These are phyloP conservation scores for Pao palembangensis DNA, from an alignment of 2,113 vertebrate species.

Conservation along the genomic window DNA sequence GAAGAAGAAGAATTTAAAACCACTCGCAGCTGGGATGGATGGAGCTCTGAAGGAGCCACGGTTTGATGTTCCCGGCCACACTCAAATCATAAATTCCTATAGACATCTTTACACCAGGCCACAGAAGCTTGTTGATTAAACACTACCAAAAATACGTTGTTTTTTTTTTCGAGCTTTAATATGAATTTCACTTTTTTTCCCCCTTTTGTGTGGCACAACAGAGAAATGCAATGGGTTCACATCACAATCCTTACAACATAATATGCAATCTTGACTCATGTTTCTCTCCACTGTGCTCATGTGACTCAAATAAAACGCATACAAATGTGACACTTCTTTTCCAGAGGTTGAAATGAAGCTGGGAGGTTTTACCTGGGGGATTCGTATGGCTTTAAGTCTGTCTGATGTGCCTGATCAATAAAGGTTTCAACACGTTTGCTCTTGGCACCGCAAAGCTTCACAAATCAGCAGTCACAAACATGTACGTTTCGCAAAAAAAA, in stretches of 20 bases:
- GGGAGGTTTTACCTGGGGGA: slow-evolving; percentile 43
- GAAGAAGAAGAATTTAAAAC: too few relatives aligned
- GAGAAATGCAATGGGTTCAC: slow-evolving; percentile 64
- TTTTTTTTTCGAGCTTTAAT: slow-evolving; percentile 63
- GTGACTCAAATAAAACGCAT: slow-evolving; percentile 54
- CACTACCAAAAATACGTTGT: slow-evolving; percentile 50
- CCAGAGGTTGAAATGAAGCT: slow-evolving; percentile 6
- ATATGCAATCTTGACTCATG: slow-evolving; percentile 35
- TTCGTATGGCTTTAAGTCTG: slow-evolving; percentile 76
- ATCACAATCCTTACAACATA: slow-evolving; percentile 51
- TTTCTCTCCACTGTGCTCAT: slow-evolving; percentile 60
- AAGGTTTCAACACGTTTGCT: slow-evolving; percentile 66
- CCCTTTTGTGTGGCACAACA: slow-evolving; percentile 48
- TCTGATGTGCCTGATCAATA: slow-evolving; percentile 64
- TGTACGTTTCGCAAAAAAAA: slow-evolving; percentile 61
- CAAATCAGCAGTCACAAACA: slow-evolving; percentile 73
- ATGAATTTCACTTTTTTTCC: slow-evolving; percentile 40
- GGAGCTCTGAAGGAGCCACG: too few relatives aligned
- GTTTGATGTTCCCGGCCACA: slow-evolving; percentile 41
- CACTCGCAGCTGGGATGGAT: too few relatives aligned
- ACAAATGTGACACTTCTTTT: slow-evolving; percentile 38
- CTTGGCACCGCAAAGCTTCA: slow-evolving; percentile 70
- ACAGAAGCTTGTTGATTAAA: slow-evolving; percentile 59
- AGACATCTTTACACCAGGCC: slow-evolving; percentile 39
- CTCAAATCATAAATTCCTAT: slow-evolving; percentile 29